These are phyloP conservation scores for Marasmarcha lunaedactyla DNA, from an alignment of 2,888 invertebrate species.

Conservation along the genomic window DNA sequence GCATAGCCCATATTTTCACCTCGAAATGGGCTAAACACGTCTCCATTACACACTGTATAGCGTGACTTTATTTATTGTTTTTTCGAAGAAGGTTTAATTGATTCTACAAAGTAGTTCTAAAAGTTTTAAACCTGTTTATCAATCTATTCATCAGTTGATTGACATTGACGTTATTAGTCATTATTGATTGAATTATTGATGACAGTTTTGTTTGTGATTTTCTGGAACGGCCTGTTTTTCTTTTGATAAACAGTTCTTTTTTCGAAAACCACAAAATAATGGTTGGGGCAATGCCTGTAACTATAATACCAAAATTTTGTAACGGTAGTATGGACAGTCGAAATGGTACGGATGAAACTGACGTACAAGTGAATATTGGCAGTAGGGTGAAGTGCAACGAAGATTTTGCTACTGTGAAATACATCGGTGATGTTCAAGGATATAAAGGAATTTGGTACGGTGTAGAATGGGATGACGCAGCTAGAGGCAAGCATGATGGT, in stretches of 20 bases:
- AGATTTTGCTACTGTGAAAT: slow-evolving; percentile 73
- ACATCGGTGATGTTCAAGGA: slow-evolving; percentile 80
- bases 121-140: no score
- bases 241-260: slow-evolving; percentile 56
- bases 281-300: slow-evolving; percentile 69
- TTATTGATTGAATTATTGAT: slow-evolving; percentile 6
- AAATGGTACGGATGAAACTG: slow-evolving; percentile 55
- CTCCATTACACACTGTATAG: no score
- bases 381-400: slow-evolving; percentile 52
- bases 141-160: no score
- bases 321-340: slow-evolving; percentile 61
- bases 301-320: slow-evolving; percentile 65
- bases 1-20: no score
- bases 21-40: no score
- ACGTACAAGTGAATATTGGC: slow-evolving; percentile 58
- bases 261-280: slow-evolving; percentile 58
- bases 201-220: slow-evolving; percentile 22
- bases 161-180: not conserved
- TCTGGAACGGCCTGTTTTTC: slow-evolving; percentile 47
- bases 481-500: slow-evolving; percentile 94
- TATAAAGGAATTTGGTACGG: slow-evolving; percentile 88
- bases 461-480: slow-evolving; percentile 95
- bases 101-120: no score
- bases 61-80: no score
- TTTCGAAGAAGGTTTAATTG: no score